These are phyloP conservation scores for Haplochromis vanheusdeni DNA, from an alignment of 2,113 vertebrate genomes.

Conservation along the genomic window DNA sequence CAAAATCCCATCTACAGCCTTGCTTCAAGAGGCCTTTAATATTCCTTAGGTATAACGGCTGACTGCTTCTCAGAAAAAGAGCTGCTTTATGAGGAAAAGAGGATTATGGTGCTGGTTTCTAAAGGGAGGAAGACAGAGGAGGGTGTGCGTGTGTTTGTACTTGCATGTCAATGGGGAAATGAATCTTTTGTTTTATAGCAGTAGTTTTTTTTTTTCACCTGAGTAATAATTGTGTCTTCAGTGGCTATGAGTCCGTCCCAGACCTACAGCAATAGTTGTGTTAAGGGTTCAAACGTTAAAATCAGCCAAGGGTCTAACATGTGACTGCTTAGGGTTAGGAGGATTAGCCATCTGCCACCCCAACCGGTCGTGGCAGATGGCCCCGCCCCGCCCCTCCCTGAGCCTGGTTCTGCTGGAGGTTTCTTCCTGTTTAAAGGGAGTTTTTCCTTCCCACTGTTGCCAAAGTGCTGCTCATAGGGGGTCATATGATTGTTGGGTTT, in stretches of 20 bases:
- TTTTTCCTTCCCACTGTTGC: fast-evolving
- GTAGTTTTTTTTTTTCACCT: neutral
- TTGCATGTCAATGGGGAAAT: neutral
- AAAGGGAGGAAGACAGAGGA: neutral
- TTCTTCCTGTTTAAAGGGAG: neutral
- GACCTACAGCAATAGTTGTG: neutral
- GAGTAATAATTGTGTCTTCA: neutral
- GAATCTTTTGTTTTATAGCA: neutral
- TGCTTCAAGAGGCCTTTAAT: neutral
- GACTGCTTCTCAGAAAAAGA: neutral
- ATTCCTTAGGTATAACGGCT: neutral
- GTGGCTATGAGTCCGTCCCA: neutral
- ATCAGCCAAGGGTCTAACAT: neutral
- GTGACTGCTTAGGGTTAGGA: neutral
- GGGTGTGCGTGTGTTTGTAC: neutral
- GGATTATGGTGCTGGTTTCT: neutral
- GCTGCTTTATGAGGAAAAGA: constrained; percentile 3
- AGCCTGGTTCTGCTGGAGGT: neutral
- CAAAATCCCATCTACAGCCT: neutral
- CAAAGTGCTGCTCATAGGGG: neutral
- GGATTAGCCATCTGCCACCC: neutral
- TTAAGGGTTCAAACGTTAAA: neutral
- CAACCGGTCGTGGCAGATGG: fast-evolving
- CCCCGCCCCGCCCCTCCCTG: neutral
- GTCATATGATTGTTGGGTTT: fast-evolving